A percentile compares a stretch with the other conserved stretches of the same genome.
phyloP scores from a whole-genome alignment of 2,888 invertebrate genomes.

The Ecliptopera silaceata region DNA sequence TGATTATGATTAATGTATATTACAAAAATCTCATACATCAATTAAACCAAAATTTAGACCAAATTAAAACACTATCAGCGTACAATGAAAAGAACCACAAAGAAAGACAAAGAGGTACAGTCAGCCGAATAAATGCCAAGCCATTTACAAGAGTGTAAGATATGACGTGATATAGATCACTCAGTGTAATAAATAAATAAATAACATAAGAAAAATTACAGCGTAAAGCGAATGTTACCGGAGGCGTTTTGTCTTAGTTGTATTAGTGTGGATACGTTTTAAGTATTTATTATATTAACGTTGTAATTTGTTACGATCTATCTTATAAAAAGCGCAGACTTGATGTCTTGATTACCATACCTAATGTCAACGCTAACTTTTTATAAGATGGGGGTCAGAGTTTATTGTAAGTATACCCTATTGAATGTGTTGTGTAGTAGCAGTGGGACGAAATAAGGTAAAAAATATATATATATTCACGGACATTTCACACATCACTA shows the following conservation, averaged over 20 bases:
- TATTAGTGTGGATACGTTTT: slow-evolving; percentile 50
- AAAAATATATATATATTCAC: too few species aligned
- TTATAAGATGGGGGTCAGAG: too few species aligned
- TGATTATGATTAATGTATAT: slow-evolving; percentile 11
- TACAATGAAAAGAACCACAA: slow-evolving; percentile 49
- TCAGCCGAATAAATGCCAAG: slow-evolving; percentile 69
- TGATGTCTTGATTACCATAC: too few species aligned
- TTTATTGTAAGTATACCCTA: too few species aligned
- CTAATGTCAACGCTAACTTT: too few species aligned
- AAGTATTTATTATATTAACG: too few species aligned
- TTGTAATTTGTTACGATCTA: too few species aligned
- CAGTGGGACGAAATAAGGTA: too few species aligned
- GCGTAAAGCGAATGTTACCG: slow-evolving; percentile 82
- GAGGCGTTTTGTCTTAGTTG: slow-evolving; percentile 64
- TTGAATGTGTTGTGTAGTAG: too few species aligned
- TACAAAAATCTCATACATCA: slow-evolving; percentile 13
- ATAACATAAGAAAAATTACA: slow-evolving; percentile 83
- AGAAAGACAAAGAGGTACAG: slow-evolving; percentile 40
- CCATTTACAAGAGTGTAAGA: slow-evolving; percentile 83
- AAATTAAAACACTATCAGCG: slow-evolving; percentile 38
- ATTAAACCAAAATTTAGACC: slow-evolving; percentile 24
- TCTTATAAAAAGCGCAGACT: too few species aligned
- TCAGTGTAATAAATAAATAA: slow-evolving; percentile 83
- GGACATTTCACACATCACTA: too few species aligned
- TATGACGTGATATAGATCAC: slow-evolving; percentile 83